Evolutionary conservation across 1,140 invertebrate genomes (phyloP).

Genomic region (Drosophila mauritiana): DNA sequence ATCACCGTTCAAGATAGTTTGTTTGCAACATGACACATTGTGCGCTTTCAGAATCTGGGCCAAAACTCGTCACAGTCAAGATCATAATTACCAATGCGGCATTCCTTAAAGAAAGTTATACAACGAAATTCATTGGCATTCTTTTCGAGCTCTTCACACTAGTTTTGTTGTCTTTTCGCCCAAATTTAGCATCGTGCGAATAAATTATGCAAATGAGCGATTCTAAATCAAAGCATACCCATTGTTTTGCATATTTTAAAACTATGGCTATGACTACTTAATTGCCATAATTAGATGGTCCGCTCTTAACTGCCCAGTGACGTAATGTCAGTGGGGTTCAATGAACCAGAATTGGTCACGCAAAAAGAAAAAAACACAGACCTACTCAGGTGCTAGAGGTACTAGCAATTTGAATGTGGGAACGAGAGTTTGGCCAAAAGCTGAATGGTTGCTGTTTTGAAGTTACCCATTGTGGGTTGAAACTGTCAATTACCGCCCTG

Average conservation of each 20-base stretch:
- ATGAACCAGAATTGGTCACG: conserved; percentile 67
- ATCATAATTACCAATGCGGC: not conserved
- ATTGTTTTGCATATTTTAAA: conserved; percentile 64
- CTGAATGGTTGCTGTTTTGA: not conserved
- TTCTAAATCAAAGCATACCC: conserved; percentile 58
- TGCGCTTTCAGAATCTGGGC: conserved; percentile 17
- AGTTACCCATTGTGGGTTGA: conserved; percentile 7
- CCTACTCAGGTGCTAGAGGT: conserved; percentile 13
- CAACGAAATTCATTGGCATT: not conserved
- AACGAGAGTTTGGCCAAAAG: not conserved
- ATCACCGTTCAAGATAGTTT: not conserved
- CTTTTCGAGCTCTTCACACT: not conserved
- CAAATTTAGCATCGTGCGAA: conserved; percentile 19
- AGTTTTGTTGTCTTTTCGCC: conserved; percentile 1
- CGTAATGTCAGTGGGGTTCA: conserved; percentile 46
- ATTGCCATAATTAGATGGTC: conserved; percentile 69
- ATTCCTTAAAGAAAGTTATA: not conserved
- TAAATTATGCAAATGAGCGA: conserved; percentile 35
- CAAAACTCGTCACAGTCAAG: conserved; percentile 6
- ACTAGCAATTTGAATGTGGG: conserved; percentile 17
- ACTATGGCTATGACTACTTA: conserved; percentile 41
- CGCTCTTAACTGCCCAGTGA: conserved; percentile 24
- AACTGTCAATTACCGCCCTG: not conserved
- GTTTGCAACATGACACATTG: conserved; percentile 25
- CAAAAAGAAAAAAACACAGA: conserved; percentile 18